phyloP scores from a whole-genome alignment of 2,797 vertebrate genomes.

The Silurus aristotelis region DNA sequence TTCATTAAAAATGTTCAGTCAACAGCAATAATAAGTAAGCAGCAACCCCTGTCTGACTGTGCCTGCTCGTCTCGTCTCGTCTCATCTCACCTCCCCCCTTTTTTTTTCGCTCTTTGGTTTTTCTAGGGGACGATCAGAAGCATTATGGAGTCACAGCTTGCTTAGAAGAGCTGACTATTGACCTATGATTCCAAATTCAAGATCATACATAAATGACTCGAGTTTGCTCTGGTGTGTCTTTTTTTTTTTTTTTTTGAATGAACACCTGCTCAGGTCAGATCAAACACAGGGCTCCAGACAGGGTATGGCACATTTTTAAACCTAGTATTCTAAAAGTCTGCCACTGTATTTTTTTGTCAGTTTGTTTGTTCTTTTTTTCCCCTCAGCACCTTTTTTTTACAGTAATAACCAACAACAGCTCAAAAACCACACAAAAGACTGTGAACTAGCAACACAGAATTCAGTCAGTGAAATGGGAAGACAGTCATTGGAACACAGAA shows the following conservation, averaged over 20 bases:
- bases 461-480: background rate
- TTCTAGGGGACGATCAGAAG: conserved; percentile 2
- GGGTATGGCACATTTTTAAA: background rate
- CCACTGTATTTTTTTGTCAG: background rate
- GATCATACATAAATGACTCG: background rate
- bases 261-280: background rate
- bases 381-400: background rate
- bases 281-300: background rate
- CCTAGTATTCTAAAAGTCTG: background rate
- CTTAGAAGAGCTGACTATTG: background rate
- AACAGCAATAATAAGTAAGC: conserved; percentile 51
- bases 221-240: background rate
- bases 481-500: background rate
- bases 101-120: background rate
- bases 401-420: conserved; percentile 4
- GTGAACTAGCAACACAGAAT: background rate
- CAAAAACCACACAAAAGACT: background rate
- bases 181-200: too few relatives aligned
- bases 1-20: conserved; percentile 53
- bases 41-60: conserved; percentile 25
- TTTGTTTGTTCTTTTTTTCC: background rate
- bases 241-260: background rate
- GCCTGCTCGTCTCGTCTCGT: conserved; percentile 3
- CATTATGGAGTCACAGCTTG: background rate
- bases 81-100: background rate